Base-by-base conservation (phyloP, 2,113 vertebrate genomes). In the Passer montanus region DNA sequence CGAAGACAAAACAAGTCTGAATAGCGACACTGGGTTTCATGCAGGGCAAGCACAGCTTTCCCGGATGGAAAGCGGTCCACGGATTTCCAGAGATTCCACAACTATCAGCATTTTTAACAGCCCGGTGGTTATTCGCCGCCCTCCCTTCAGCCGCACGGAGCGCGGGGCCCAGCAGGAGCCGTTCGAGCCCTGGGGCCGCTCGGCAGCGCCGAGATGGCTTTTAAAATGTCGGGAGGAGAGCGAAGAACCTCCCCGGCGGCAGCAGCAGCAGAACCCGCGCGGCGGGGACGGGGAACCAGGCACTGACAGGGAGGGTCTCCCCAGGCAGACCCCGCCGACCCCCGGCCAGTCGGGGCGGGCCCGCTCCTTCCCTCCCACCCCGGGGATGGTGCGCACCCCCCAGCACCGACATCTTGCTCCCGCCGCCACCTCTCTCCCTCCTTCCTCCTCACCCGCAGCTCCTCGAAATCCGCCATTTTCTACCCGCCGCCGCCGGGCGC, bases 381-480 rank as follows among this genome's bases (percentile, higher is more conserved):
- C 11, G 2, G 9, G 14, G 35, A 64, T 10, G 10, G 21, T 3
- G 11, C 43, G 11, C 35, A 17, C 3, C 4, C 35, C 49, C 31
- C 64, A 41, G 35, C 49, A 27, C 22, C 44, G 10, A 59, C 28
- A 84, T 59, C 50, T 28, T 16, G 10, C 13, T 31, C n/a, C 58
- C 10, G 15, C 55, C 9, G 6, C 31, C 47, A 7, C 28, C 30
- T n/a, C 60, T 31, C 66, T 14, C 60, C 11, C 62, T 44, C 23
- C 13, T 87, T 62, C 39, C 39, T 46, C 33, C 98, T 97, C 98
- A 99, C 98, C 98, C 98, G 98, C 97, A 98, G 97, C 96, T 98
- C 98, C 78, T 98, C 97, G 97, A 97, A 96, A 97, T 98, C 98
- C 98, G 98, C 98, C 98, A 98, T 99, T 98, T 99, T 99, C 98